Evolutionary conservation across 2,888 invertebrate species (phyloP), one percentile per base, ranked within the genome.

Genomic region (Drosophila kambysellisi): DNA sequence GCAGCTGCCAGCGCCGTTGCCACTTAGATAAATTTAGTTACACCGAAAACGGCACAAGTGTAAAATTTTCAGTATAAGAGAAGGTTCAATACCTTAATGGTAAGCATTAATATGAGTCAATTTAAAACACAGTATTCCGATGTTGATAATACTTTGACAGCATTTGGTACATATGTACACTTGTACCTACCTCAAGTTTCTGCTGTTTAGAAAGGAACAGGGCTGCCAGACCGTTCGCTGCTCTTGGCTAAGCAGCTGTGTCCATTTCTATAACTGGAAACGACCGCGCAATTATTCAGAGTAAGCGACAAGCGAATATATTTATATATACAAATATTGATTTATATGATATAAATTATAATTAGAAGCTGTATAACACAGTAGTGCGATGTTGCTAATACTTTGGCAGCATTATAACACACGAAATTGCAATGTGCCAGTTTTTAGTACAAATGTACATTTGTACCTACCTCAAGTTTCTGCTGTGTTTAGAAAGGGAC

Each of bases 221-320:
- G 20, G 57, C 29, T 76, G 76, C 76, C 71, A 67, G 59, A 57
- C 29, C 4, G 39, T 8, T 41, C 3, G 0, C 7, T 12, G 17
- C 15, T 9, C 15, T 30, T n/a, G 20, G 30, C 41, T 3, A 32
- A 67, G 35, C 74, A 74, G 62, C 74, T 74, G 74, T 32, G n/a
- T 15, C n/a, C 8, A 32, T 35, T 46, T 51, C 17, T 5, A 8
- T 20, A 30, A 37, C 61, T 43, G 11, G 50, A 50, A 60, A 15
- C 30, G 37, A 15, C 33, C 39, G 20, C 33, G 12, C 11, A 61
- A 8, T 2, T 35, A 20, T 30, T 32, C 15, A 6, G n/a, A 12
- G 25, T 25, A 8, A 25, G 15, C n/a, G n/a, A 25, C 46, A 20
- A 4, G 20, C 15, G 15, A 46, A 12, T 12, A 30, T 39, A 61